Percentiles rank a stretch among this genome's conserved stretches.
Conservation (phyloP, 2,113 vertebrate species). For the Phaetusa simplex region DNA sequence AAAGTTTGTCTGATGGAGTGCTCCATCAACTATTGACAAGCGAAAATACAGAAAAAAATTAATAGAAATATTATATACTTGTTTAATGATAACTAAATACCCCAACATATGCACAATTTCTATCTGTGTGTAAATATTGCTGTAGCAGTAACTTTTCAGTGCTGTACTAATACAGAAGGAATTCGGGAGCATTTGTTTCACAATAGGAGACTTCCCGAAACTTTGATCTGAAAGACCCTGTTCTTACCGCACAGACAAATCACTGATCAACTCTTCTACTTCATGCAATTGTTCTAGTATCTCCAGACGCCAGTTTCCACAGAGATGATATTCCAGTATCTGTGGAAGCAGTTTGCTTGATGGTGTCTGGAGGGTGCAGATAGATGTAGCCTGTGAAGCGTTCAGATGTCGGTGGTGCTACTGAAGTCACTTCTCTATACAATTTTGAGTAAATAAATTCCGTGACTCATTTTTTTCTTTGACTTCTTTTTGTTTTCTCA, state of each 20-base stretch:
- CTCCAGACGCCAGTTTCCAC: neutral
- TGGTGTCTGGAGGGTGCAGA: neutral
- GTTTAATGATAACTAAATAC: neutral
- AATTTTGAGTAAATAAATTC: neutral
- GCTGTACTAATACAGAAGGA: neutral
- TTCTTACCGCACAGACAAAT: neutral
- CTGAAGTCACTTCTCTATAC: slow-evolving; percentile 4
- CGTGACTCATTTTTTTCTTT: neutral
- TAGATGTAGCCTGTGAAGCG: neutral
- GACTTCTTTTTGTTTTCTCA: neutral
- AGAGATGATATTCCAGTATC: neutral
- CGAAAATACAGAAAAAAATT: neutral
- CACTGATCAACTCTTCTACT: neutral
- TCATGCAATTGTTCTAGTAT: neutral
- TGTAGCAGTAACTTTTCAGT: neutral
- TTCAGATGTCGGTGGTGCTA: neutral
- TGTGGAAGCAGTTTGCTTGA: neutral
- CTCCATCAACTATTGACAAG: neutral
- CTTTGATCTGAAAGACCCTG: neutral
- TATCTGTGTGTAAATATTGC: neutral
- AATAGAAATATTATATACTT: neutral
- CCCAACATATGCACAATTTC: neutral
- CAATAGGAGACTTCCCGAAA: neutral
- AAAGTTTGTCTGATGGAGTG: neutral
- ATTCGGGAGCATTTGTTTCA: neutral